phyloP scores from a whole-genome alignment of 2,888 invertebrate species.

The Encarsia formosa region DNA sequence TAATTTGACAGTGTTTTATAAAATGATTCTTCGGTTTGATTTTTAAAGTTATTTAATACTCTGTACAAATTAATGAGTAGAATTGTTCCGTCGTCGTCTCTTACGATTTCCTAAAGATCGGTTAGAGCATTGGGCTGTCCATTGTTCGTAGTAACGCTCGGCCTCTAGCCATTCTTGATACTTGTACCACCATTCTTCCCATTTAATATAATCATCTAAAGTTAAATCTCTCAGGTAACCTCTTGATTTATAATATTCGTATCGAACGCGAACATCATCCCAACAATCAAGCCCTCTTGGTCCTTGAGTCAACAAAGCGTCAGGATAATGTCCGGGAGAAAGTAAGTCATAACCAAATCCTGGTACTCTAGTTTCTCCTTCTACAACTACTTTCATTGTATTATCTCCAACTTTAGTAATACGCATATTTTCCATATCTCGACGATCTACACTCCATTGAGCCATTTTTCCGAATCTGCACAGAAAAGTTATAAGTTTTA shows the following conservation, averaged over 20 bases:
- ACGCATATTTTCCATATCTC: constrained; percentile 82
- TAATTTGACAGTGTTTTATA: no score
- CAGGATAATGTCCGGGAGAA: constrained; percentile 72
- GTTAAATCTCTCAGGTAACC: constrained; percentile 77
- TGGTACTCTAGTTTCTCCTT: constrained; percentile 57
- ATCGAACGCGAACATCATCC: constrained; percentile 84
- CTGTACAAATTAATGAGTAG: constrained; percentile 35
- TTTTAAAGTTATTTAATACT: no score
- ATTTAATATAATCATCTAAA: constrained; percentile 81
- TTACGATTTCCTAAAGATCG: constrained; percentile 49
- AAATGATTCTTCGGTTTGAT: no score
- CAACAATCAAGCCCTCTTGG: constrained; percentile 74
- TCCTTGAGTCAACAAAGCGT: constrained; percentile 69
- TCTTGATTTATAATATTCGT: constrained; percentile 84
- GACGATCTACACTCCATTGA: constrained; percentile 82
- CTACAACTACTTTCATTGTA: constrained; percentile 71
- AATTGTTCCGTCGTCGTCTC: constrained; percentile 43
- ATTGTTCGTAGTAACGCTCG: constrained; percentile 73
- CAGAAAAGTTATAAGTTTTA: no score
- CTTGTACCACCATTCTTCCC: constrained; percentile 94
- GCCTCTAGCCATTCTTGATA: constrained; percentile 87
- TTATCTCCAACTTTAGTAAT: constrained; percentile 74
- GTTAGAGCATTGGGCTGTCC: constrained; percentile 53
- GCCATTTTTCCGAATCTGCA: constrained; percentile 82
- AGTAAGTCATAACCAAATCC: constrained; percentile 58